Conservation (phyloP, 2,888 invertebrate genomes). For the Epiblema foenella region DNA sequence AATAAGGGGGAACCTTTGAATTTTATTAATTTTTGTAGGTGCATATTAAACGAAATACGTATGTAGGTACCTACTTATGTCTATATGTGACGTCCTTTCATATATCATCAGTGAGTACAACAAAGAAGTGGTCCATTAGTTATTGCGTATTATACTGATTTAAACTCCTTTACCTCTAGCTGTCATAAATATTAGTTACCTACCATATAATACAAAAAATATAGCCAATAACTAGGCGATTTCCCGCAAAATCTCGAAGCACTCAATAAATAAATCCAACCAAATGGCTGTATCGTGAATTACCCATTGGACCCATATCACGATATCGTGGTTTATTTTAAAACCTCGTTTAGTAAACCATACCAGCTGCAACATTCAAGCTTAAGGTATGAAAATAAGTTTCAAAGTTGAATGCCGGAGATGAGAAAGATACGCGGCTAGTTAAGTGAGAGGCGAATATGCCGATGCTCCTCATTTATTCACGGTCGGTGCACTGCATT, state of each 20-base stretch:
- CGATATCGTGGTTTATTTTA: background rate
- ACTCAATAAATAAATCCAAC: conserved; percentile 35
- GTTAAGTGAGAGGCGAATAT: conserved; percentile 11
- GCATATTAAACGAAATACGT: no score
- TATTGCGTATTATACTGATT: background rate
- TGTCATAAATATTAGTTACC: background rate
- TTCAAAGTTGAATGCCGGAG: background rate
- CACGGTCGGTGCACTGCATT: conserved; percentile 33
- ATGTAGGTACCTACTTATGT: no score
- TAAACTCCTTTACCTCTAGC: background rate
- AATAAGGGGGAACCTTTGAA: background rate
- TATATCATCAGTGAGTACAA: background rate
- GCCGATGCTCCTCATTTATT: conserved; percentile 34
- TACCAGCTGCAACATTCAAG: background rate
- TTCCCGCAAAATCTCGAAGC: conserved; percentile 15
- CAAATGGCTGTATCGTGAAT: conserved; percentile 33
- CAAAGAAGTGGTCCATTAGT: background rate
- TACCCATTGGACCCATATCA: conserved; percentile 35
- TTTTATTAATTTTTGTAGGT: background rate
- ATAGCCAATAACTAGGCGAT: conserved; percentile 1
- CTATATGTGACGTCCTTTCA: background rate
- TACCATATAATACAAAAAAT: conserved; percentile 7
- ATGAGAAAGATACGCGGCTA: background rate
- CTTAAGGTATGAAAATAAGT: background rate
- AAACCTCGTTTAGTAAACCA: conserved; percentile 4